A percentile compares a stretch with the other conserved stretches of the same genome.
phyloP scores from a whole-genome alignment of 2,797 vertebrate species.

The Falco peregrinus region DNA sequence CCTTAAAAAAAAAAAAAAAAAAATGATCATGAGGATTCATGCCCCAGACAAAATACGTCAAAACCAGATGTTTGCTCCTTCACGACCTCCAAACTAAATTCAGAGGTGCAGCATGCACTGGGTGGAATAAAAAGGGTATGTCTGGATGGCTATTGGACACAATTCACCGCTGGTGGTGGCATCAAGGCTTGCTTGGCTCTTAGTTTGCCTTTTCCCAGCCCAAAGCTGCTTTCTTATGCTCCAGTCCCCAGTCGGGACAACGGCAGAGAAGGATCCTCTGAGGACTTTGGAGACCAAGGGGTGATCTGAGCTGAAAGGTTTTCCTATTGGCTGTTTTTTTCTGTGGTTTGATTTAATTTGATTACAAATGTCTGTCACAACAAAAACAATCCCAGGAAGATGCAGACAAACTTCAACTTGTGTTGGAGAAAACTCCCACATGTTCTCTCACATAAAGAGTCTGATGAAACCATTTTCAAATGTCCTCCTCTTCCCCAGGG shows the following conservation, averaged over 20 bases:
- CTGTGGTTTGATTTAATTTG: not conserved
- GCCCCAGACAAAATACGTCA: not conserved
- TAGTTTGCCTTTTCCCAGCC: not conserved
- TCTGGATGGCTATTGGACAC: not conserved
- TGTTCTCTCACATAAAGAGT: not conserved
- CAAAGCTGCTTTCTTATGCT: not conserved
- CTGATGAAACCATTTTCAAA: not conserved
- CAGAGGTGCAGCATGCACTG: fast-evolving
- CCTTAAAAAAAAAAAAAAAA: not conserved
- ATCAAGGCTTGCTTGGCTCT: not conserved
- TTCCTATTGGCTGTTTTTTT: not conserved
- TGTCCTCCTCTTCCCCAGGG: not conserved
- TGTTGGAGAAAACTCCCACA: not conserved
- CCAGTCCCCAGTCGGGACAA: not conserved
- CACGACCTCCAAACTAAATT: fast-evolving
- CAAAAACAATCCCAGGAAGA: not conserved
- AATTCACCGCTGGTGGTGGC: not conserved
- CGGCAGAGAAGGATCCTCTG: not conserved
- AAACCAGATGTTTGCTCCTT: not conserved
- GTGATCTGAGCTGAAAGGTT: not conserved
- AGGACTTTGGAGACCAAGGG: not conserved
- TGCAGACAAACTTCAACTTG: not conserved
- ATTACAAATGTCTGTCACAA: not conserved
- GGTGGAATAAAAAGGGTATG: not conserved
- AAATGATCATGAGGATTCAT: not conserved